Percentiles rank a stretch among this genome's conserved stretches.
Conservation (phyloP, 2,797 vertebrate genomes). For the Karalla daura region DNA sequence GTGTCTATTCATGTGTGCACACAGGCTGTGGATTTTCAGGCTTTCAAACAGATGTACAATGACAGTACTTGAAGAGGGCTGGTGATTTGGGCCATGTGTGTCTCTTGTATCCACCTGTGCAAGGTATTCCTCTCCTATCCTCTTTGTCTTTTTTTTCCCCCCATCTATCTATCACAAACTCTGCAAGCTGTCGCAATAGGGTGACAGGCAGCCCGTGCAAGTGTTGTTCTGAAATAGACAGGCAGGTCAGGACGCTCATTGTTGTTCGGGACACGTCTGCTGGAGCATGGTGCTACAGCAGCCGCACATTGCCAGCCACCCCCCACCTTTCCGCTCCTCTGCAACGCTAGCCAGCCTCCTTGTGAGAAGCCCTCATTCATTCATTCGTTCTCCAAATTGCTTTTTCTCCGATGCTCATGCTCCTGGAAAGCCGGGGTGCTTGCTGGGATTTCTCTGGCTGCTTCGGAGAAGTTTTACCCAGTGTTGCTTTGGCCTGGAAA, state of each 20-base stretch:
- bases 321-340: slow-evolving; percentile 43
- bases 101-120: slow-evolving; percentile 65
- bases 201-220: slow-evolving; percentile 68
- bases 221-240: slow-evolving; percentile 67
- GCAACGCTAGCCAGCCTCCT: slow-evolving; percentile 43
- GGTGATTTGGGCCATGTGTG: slow-evolving; percentile 76
- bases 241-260: slow-evolving; percentile 70
- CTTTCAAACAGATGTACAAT: slow-evolving; percentile 74
- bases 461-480: slow-evolving; percentile 49
- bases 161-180: slow-evolving; percentile 78
- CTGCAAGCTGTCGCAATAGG: slow-evolving; percentile 67
- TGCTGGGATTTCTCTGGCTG: slow-evolving; percentile 52
- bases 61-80: slow-evolving; percentile 75
- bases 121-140: slow-evolving; percentile 49
- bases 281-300: slow-evolving; percentile 52
- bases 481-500: slow-evolving; percentile 57
- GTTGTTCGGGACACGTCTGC: slow-evolving; percentile 74
- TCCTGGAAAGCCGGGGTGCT: slow-evolving; percentile 44
- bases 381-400: slow-evolving; percentile 72
- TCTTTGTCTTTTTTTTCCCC: slow-evolving; percentile 55
- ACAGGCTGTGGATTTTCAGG: slow-evolving; percentile 34
- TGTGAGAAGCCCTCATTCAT: slow-evolving; percentile 57
- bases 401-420: slow-evolving; percentile 50
- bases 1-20: slow-evolving; percentile 2
- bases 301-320: slow-evolving; percentile 44